phyloP scores from a whole-genome alignment of 2,113 vertebrate genomes.

The Lepus timidus region DNA sequence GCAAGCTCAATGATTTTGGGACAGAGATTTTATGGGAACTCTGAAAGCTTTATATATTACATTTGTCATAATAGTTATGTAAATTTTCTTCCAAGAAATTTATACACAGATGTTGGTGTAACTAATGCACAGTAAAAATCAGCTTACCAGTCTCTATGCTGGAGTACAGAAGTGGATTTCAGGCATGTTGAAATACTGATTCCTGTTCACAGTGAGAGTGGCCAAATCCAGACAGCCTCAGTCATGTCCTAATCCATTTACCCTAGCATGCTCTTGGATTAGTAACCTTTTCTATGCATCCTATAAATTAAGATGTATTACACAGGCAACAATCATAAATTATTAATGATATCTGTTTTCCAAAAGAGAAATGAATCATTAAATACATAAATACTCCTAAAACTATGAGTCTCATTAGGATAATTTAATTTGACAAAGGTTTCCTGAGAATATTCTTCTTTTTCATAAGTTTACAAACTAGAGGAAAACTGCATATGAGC shows the following conservation, averaged over 20 bases:
- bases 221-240: neutral
- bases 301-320: neutral
- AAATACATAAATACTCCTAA: neutral
- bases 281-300: neutral
- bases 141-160: neutral
- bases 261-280: neutral
- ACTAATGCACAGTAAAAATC: neutral
- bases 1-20: neutral
- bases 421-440: neutral
- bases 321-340: neutral
- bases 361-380: neutral
- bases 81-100: neutral
- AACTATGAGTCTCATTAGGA: neutral
- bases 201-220: neutral
- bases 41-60: neutral
- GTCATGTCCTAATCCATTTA: neutral
- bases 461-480: neutral
- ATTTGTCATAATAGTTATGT: neutral
- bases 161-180: neutral
- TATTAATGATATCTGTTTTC: constrained; percentile 1
- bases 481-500: neutral
- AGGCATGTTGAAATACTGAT: neutral
- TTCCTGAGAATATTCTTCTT: constrained; percentile 19
- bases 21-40: neutral
- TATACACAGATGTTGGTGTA: neutral